Conservation (phyloP, 2,113 vertebrate genomes). For the Anser cygnoides region DNA sequence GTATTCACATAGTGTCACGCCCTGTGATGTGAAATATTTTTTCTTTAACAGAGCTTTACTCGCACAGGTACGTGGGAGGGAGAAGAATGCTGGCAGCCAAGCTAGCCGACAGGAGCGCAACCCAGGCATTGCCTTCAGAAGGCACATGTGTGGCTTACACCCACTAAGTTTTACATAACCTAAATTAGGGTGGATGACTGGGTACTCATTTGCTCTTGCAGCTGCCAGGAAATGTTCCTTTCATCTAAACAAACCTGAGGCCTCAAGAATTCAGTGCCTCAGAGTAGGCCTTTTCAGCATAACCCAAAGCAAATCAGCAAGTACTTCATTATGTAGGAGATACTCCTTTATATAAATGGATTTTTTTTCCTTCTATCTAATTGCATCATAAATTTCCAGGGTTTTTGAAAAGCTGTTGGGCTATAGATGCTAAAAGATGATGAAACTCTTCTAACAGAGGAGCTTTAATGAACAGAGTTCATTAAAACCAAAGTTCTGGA, state of each 20-base stretch:
- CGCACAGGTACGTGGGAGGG: background rate
- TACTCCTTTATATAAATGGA: background rate
- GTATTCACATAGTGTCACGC: background rate
- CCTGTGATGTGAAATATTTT: background rate
- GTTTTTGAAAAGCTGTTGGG: background rate
- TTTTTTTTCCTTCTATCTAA: background rate
- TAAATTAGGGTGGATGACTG: background rate
- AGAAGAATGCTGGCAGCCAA: background rate
- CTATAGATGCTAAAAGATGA: background rate
- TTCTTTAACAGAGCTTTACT: background rate
- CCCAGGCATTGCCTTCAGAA: background rate
- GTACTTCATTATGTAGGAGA: conserved; percentile 41
- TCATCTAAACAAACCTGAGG: conserved; percentile 57
- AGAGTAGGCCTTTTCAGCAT: conserved; percentile 52
- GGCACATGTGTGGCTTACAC: background rate
- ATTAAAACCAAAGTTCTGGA: background rate
- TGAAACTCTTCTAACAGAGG: background rate
- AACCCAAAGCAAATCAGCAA: conserved; percentile 47
- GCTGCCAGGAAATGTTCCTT: conserved; percentile 21
- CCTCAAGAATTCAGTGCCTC: conserved; percentile 40
- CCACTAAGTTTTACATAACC: conserved; percentile 2
- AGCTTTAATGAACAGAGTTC: background rate
- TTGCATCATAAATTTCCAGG: background rate
- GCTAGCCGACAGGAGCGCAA: background rate
- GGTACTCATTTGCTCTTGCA: background rate